Evolutionary conservation across 2,888 invertebrate genomes (phyloP).

Genomic region (Dione juno): DNA sequence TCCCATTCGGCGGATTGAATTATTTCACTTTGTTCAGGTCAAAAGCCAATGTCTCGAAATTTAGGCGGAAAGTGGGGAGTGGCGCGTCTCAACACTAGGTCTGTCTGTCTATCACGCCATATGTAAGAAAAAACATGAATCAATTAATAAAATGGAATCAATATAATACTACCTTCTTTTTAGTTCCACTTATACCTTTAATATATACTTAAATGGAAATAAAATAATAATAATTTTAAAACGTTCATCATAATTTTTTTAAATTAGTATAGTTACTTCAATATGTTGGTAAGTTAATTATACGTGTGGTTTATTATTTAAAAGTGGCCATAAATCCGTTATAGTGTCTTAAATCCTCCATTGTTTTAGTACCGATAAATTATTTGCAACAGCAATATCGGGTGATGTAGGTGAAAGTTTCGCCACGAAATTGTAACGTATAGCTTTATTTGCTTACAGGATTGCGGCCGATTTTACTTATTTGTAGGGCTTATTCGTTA

Average conservation of each 20-base stretch:
- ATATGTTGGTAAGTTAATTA: conserved; percentile 35
- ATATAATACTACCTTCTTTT: too few relatives aligned
- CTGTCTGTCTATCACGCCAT: too few relatives aligned
- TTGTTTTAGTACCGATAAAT: conserved; percentile 43
- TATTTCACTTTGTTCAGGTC: too few relatives aligned
- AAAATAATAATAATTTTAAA: background rate
- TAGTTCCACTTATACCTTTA: too few relatives aligned
- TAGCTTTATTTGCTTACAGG: conserved; percentile 14
- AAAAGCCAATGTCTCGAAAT: too few relatives aligned
- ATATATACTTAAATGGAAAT: too few relatives aligned
- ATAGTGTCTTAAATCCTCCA: conserved; percentile 35
- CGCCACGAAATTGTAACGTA: conserved; percentile 25
- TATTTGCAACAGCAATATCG: conserved; percentile 26
- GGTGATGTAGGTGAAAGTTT: conserved; percentile 39
- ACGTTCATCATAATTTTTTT: background rate
- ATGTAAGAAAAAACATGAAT: too few relatives aligned
- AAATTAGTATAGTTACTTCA: background rate
- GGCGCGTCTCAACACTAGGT: too few relatives aligned
- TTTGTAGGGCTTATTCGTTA: background rate
- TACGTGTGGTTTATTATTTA: conserved; percentile 28
- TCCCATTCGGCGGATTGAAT: too few relatives aligned
- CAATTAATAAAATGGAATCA: too few relatives aligned
- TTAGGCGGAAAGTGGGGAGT: too few relatives aligned
- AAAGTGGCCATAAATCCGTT: conserved; percentile 38
- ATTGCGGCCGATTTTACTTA: conserved; percentile 25